Conservation (phyloP, 2,888 invertebrate genomes). For the Palloptera scutellata region DNA sequence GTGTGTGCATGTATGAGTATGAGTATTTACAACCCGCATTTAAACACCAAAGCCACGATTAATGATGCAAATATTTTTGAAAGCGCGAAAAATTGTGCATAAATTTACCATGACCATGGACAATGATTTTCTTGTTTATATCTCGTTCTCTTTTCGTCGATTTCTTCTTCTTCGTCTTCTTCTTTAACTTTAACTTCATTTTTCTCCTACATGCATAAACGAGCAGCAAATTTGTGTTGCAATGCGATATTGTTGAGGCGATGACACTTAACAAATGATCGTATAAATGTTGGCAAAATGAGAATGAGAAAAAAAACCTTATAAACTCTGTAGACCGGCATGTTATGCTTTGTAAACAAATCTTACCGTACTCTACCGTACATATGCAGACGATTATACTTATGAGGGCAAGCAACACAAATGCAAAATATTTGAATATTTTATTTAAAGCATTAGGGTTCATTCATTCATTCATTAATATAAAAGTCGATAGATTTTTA, state of each 20-base stretch:
- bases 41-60: slow-evolving; percentile 44
- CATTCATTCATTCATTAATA: too few relatives aligned
- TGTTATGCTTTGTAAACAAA: slow-evolving; percentile 14
- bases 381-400: too few relatives aligned
- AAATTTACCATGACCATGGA: slow-evolving; percentile 59
- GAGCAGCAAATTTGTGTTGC: neutral
- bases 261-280: slow-evolving; percentile 64
- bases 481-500: too few relatives aligned
- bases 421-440: too few relatives aligned
- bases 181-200: too few relatives aligned
- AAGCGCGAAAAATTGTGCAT: slow-evolving; percentile 60
- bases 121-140: slow-evolving; percentile 43
- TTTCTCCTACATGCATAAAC: slow-evolving; percentile 1
- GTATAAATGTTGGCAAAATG: slow-evolving; percentile 53
- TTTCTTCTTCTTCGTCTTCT: too few relatives aligned
- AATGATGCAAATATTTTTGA: slow-evolving; percentile 59
- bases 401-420: too few relatives aligned
- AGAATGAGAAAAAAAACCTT: slow-evolving; percentile 7
- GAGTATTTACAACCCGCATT: neutral
- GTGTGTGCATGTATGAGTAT: neutral
- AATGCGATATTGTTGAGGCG: slow-evolving; percentile 7
- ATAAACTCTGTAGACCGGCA: neutral
- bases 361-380: neutral
- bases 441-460: too few relatives aligned
- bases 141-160: slow-evolving; percentile 25